These are phyloP conservation scores for Colinus virginianus DNA, from an alignment of 2,113 vertebrate genomes.

Conservation along the genomic window DNA sequence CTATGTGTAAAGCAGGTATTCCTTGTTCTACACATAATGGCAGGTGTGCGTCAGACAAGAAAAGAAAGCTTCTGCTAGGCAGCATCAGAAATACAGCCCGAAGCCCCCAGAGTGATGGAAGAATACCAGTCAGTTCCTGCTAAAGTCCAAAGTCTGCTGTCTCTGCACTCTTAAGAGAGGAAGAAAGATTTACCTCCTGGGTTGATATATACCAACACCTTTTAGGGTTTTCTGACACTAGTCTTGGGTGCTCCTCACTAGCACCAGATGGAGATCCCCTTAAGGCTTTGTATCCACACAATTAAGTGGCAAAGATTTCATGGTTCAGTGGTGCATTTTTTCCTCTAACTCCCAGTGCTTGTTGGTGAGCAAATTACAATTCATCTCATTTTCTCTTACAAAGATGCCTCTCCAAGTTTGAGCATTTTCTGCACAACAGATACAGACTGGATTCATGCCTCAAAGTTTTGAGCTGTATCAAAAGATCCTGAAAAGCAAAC, in stretches of 20 bases:
- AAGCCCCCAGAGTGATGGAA: neutral
- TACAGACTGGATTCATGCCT: neutral
- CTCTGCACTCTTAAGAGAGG: accelerated
- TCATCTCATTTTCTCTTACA: neutral
- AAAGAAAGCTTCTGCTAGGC: neutral
- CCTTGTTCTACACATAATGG: neutral
- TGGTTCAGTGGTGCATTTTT: neutral
- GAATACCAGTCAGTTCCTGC: neutral
- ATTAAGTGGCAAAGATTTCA: neutral
- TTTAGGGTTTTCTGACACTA: neutral
- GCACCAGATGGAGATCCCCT: neutral
- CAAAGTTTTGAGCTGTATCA: neutral
- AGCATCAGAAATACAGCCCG: neutral
- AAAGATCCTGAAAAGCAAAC: neutral
- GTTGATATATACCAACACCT: neutral
- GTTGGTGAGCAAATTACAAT: neutral
- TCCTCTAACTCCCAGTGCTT: neutral
- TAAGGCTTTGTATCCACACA: neutral
- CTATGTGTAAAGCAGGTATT: neutral
- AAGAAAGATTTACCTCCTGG: neutral
- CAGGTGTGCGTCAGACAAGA: neutral
- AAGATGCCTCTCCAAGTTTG: neutral
- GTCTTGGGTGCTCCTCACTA: neutral
- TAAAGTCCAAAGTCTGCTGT: neutral
- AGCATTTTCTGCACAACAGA: neutral